Base-by-base conservation (phyloP, 2,888 invertebrate genomes). In the Xylota sylvarum region DNA sequence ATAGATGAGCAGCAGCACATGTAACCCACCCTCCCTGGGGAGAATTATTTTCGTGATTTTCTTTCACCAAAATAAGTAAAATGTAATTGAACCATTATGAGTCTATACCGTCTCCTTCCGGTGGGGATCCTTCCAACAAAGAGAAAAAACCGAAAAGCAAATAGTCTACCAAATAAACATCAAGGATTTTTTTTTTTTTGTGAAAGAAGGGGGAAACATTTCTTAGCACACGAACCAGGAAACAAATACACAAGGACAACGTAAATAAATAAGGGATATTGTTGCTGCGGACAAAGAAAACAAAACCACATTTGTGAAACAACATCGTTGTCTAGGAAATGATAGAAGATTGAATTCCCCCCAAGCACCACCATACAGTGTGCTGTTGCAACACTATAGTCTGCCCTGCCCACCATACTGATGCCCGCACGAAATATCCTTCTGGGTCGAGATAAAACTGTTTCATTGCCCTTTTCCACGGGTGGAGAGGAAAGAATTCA, bases 241-340 rank as follows among this genome's bases (percentile, higher is more conserved):
- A 65, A 23, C 17, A 35, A 65, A 50, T 19, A 65, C 14, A 50
- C 32, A 65, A 50, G 23, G 14, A 50, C 48, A 65, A 50, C 35
- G 37, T 65, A 65, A 65, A 64, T 64, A 48, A 64, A 64, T 64
- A 64, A 46, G 6, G 17, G 64, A 48, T 12, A 64, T 52, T 52
- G 12, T n/a, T 17, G 46, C 46, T 14, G 10, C 0, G 19, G 32
- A 46, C 35, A 50, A 50, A 35, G 35, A 35, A 65, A 32, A 50
- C 46, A 65, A n/a, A 65, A 50, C 65, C 65, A 65, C 65, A 65
- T 50, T 50, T 65, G 48, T 37, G 50, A 35, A 52, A 5, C 30
- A 30, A 52, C 27, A 27, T 12, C n/a, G 27, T 27, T 52, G 27
- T 50, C 50, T 27, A 50, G 27, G 23, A 17, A n/a, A 10, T 50